Base-by-base conservation (phyloP, 2,888 invertebrate species). In the Amblyjoppa fuscipennis region DNA sequence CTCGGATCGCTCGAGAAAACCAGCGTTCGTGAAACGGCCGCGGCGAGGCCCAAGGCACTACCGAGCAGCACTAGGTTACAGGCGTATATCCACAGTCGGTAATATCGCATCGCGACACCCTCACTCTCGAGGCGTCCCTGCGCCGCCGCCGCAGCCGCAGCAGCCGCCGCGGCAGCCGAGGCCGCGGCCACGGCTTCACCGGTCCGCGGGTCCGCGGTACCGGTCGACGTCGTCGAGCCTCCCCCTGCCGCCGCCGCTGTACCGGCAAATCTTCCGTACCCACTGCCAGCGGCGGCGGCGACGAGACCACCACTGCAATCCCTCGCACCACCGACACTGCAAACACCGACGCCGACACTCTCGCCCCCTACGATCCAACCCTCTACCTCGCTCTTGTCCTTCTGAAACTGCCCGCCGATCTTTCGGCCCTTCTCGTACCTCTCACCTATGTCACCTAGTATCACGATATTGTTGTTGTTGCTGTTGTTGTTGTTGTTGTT, bases 31-130 rank as follows among this genome's bases (percentile, higher is more conserved):
- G 96, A 96, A 89, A 97, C 97, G 89, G 97, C 97, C 89, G 96
- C 96, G 92, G 96, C 96, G 94, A 98, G 97, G 85, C 97, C 97
- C 90, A 98, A 95, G 93, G 97, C 97, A 93, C 97, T 97, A 91
- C 97, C 96, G 94, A 98, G 95, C 94, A 98, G 96, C 92, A 97
- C 98, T 95, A 97, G 96, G 95, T 98, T 98, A 96, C 98, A 98
- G 94, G 97, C 97, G 96, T 98, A 98, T 94, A 98, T 98, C 98
- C 98, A 98, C 94, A 98, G 96, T 95, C 98, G 97, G 95, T 97
- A 97, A 95, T 97, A 97, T 96, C 97, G 96, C 96, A 96, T 96
- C 93, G 96, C 95, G 93, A 96, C 96, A 94, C 96, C 96, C 95
- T 95, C 95, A 92, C 95, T 95, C 94, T 95, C 95, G 94, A 80